Evolutionary conservation across 1,140 invertebrate genomes (phyloP).

Genomic region (Drosophila yakuba): DNA sequence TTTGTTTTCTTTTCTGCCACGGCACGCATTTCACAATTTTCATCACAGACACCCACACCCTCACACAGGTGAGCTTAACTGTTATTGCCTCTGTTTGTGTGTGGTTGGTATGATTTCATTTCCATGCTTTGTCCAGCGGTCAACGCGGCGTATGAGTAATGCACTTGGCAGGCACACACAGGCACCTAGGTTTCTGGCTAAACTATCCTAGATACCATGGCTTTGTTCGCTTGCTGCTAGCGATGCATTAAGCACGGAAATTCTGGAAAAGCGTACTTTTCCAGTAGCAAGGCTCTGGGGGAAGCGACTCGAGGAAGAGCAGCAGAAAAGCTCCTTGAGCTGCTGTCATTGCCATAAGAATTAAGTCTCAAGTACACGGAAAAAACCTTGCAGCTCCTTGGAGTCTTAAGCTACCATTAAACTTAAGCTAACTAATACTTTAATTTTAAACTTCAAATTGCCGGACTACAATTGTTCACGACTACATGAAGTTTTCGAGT

Average conservation of each 20-base stretch:
- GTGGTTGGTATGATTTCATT: conserved; percentile 77
- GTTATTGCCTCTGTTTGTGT: conserved; percentile 49
- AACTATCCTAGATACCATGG: neutral
- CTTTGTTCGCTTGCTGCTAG: too few relatives aligned
- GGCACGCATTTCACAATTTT: conserved; percentile 74
- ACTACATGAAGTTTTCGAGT: too few relatives aligned
- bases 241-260: neutral
- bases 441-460: neutral
- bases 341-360: conserved; percentile 27
- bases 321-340: conserved; percentile 40
- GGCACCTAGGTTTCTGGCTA: neutral
- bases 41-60: conserved; percentile 46
- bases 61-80: conserved; percentile 39
- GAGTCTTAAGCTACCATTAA: too few relatives aligned
- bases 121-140: conserved; percentile 41
- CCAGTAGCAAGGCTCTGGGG: neutral
- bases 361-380: conserved; percentile 15
- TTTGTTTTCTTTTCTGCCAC: conserved; percentile 26
- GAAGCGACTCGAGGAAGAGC: neutral
- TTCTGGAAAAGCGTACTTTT: conserved; percentile 2
- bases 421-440: neutral
- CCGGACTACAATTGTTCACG: too few relatives aligned
- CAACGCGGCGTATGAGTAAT: conserved; percentile 74
- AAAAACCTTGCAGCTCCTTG: too few relatives aligned
- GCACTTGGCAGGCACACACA: conserved; percentile 31